A percentile compares a stretch with the other conserved stretches of the same genome.
Conservation (phyloP, 2,113 vertebrate genomes). For the Corvus cornix region DNA sequence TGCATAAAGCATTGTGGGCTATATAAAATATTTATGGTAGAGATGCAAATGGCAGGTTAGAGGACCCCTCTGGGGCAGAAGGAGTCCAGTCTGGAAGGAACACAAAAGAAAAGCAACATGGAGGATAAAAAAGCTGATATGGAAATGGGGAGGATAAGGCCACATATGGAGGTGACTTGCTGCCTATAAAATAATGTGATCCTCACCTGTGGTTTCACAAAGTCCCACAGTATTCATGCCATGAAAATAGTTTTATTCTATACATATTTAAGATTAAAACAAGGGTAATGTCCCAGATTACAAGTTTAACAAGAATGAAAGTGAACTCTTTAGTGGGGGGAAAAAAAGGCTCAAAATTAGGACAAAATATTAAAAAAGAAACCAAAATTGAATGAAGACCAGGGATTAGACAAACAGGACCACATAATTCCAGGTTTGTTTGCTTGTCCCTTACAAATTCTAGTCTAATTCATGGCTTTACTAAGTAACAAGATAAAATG, state of each 20-base stretch:
- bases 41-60: slow-evolving; percentile 53
- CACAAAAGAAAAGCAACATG: slow-evolving; percentile 42
- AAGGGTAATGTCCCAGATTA: not conserved
- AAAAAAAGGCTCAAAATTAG: not conserved
- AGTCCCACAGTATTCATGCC: rapidly evolving
- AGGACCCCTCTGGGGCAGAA: slow-evolving; percentile 48
- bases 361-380: not conserved
- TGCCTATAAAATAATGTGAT: not conserved
- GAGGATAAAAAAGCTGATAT: slow-evolving; percentile 2
- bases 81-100: slow-evolving; percentile 13
- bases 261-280: not conserved
- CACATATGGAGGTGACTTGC: not conserved
- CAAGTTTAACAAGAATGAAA: not conserved
- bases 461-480: not conserved
- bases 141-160: not conserved
- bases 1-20: slow-evolving; percentile 48
- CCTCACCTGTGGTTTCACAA: not conserved
- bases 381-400: not conserved
- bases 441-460: not conserved
- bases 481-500: not conserved
- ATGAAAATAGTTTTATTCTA: not conserved
- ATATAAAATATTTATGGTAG: slow-evolving; percentile 61
- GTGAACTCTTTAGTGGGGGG: rapidly evolving
- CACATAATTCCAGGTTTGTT: rapidly evolving
- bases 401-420: not conserved